Percentiles rank a stretch among this genome's conserved stretches.
Conservation (phyloP, 2,113 vertebrate species). For the Electrona antarctica region DNA sequence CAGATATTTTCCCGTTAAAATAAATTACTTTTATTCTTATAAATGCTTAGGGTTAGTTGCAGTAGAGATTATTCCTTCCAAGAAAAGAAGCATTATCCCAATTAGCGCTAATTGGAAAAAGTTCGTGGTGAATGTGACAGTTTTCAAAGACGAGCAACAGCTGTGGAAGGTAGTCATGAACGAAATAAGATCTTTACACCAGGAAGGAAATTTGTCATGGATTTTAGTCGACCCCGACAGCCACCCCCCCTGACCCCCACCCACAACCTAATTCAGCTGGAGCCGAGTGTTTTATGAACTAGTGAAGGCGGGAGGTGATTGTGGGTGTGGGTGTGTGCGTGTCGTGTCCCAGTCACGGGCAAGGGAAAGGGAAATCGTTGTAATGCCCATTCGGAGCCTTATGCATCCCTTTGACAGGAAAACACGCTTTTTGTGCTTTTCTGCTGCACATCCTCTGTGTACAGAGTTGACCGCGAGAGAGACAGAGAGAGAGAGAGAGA, state of each 20-base stretch:
- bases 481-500: too few species aligned
- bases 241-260: background rate
- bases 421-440: slow-evolving; percentile 28
- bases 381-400: slow-evolving; percentile 77
- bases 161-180: slow-evolving; percentile 10
- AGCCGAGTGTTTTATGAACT: slow-evolving; percentile 60
- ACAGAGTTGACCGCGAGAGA: background rate
- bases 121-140: too few species aligned
- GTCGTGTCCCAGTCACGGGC: slow-evolving; percentile 65
- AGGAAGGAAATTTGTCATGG: slow-evolving; percentile 62
- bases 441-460: slow-evolving; percentile 51
- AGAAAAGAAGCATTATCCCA: too few species aligned
- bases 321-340: slow-evolving; percentile 54
- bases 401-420: slow-evolving; percentile 73
- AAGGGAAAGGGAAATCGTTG: slow-evolving; percentile 86
- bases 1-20: too few species aligned
- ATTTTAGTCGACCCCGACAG: slow-evolving; percentile 26
- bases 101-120: too few species aligned
- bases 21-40: background rate
- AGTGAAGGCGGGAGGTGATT: slow-evolving; percentile 48
- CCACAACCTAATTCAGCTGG: slow-evolving; percentile 30
- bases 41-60: too few species aligned
- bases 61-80: too few species aligned
- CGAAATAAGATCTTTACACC: slow-evolving; percentile 22
- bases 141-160: too few species aligned